Evolutionary conservation across 2,113 vertebrate genomes (phyloP), one percentile per base, ranked within the genome.

Genomic region (Sylvilagus bachmani): DNA sequence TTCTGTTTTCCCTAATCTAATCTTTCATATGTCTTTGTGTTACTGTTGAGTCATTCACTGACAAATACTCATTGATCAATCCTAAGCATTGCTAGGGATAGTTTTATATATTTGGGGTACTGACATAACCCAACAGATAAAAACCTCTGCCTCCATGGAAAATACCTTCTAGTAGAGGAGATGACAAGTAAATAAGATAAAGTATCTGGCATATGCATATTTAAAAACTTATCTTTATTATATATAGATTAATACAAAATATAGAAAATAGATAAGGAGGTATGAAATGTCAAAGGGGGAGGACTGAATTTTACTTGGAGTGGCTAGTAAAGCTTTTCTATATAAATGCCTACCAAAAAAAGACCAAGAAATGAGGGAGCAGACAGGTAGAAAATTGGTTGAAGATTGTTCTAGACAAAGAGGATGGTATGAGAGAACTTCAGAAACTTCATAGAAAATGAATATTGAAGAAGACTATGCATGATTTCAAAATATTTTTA

Each of bases 11-110:
- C 93, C 53, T 97, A 53, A 13, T 7, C 11, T 74, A 62, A 79
- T 88, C 25, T 79, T 80, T 87, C 1, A 88, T 27, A 17, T 8
- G 66, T n/a, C 10, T 51, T 61, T 33, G 36, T 62, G 51, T 69
- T 74, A 89, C 91, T 81, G 3, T 79, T 75, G 67, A 55, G n/a
- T 64, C 29, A 19, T 19, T 84, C 27, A 86, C 16, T 91, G 33
- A 36, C 17, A 95, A 55, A 89, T 96, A 70, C 38, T 89, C 91
- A 36, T 61, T 86, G 22, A 58, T 70, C 9, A 74, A n/a, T n/a
- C 11, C 22, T 70, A 64, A 16, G 13, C 21, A 80, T 85, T 85
- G 7, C 31, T 55, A 19, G 9, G 8, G 24, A 86, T 86, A 38
- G 44, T 86, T 90, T 91, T 82, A 53, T 88, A 16, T 38, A 44